Evolutionary conservation across 2,888 invertebrate species (phyloP).

Genomic region (Priocnemis perturbator): DNA sequence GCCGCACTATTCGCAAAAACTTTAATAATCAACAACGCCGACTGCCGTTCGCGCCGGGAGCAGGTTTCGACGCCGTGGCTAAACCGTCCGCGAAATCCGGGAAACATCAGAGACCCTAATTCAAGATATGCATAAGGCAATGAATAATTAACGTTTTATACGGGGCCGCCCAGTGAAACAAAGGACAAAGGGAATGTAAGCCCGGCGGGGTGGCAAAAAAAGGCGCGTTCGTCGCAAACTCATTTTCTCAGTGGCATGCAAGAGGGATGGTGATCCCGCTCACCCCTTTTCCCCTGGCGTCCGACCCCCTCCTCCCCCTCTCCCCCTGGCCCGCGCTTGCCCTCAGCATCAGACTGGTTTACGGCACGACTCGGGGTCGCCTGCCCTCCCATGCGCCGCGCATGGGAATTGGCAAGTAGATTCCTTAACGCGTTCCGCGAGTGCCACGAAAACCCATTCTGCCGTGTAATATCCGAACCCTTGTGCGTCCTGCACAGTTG

Average conservation of each 20-base stretch:
- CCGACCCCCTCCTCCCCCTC: too few relatives aligned
- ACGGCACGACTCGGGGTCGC: constrained; percentile 3
- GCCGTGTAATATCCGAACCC: too few relatives aligned
- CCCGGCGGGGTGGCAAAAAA: not conserved
- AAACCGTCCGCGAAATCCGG: not conserved
- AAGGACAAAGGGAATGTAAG: not conserved
- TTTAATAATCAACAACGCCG: too few relatives aligned
- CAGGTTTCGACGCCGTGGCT: not conserved
- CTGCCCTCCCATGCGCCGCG: constrained; percentile 1
- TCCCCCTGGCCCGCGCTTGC: too few relatives aligned
- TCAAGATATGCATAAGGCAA: constrained; percentile 14
- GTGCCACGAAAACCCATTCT: not conserved
- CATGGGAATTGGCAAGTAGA: constrained; percentile 4
- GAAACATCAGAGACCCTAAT: constrained; percentile 3
- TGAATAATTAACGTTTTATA: constrained; percentile 21
- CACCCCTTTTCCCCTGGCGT: not conserved
- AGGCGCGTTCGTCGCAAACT: constrained; percentile 6
- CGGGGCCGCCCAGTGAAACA: not conserved
- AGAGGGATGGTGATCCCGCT: constrained; percentile 6
- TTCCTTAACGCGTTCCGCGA: constrained; percentile 4
- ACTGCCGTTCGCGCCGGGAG: too few relatives aligned
- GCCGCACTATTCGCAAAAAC: too few relatives aligned
- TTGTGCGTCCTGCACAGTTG: too few relatives aligned
- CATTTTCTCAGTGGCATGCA: constrained; percentile 5
- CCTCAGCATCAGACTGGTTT: not conserved